Evolutionary conservation across 2,888 invertebrate genomes (phyloP).

Genomic region (Thymelicus acteon): DNA sequence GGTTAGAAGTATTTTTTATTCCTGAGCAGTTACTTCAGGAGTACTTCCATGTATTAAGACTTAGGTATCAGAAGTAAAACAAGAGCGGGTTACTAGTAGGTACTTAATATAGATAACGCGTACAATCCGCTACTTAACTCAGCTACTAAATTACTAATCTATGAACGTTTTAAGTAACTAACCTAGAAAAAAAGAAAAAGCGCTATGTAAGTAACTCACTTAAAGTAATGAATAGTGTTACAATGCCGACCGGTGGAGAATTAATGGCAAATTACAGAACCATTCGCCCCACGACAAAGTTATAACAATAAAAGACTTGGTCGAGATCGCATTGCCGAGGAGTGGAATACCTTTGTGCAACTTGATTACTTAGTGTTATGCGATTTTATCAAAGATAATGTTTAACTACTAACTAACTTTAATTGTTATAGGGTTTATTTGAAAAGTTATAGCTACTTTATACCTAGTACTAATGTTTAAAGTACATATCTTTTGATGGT

Average conservation of each 20-base stretch:
- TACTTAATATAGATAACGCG: no score
- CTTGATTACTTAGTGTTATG: conserved; percentile 12
- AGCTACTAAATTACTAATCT: no score
- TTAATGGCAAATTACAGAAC: conserved; percentile 16
- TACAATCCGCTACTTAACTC: no score
- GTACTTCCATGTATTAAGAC: no score
- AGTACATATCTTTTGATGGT: no score
- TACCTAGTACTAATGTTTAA: no score
- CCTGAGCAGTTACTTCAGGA: no score
- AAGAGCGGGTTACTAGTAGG: no score
- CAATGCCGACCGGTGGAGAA: not conserved
- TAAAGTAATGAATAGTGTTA: not conserved
- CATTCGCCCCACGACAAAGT: conserved; percentile 17
- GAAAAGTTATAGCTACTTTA: not conserved
- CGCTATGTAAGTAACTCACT: not conserved
- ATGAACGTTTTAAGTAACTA: no score
- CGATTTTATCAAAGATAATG: not conserved
- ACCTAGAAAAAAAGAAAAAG: not conserved
- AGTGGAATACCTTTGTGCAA: conserved; percentile 13
- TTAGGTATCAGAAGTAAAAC: not conserved
- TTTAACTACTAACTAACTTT: conserved; percentile 5
- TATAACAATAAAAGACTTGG: conserved; percentile 26
- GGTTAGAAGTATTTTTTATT: no score
- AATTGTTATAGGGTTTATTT: conserved; percentile 1
- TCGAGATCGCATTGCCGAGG: conserved; percentile 23